Conservation (phyloP, 2,888 invertebrate species). For the Dione juno region DNA sequence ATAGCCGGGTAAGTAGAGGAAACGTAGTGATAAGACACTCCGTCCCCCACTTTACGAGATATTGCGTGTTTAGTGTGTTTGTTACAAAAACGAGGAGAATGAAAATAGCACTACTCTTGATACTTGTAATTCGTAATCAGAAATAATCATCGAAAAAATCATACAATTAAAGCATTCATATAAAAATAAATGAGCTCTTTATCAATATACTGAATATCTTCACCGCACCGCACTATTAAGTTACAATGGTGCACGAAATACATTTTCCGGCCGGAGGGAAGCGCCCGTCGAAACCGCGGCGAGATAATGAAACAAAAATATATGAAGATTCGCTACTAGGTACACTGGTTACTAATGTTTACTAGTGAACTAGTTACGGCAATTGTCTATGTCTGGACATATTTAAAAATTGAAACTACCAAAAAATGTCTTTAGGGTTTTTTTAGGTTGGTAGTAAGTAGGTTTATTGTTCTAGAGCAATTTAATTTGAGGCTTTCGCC, state of each 20-base stretch:
- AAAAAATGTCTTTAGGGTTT: too few species aligned
- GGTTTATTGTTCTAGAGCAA: too few species aligned
- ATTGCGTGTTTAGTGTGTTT: too few species aligned
- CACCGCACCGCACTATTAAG: conserved; percentile 1
- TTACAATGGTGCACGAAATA: background rate
- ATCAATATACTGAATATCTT: background rate
- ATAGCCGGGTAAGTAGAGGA: too few species aligned
- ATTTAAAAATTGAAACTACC: background rate
- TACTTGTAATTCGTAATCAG: too few species aligned
- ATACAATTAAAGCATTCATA: background rate
- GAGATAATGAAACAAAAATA: conserved; percentile 14
- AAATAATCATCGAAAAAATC: too few species aligned
- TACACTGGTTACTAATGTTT: background rate
- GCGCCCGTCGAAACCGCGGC: background rate
- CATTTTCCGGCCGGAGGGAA: background rate
- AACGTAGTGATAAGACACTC: too few species aligned
- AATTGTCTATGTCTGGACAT: background rate
- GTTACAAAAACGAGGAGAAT: too few species aligned
- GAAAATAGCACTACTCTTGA: too few species aligned
- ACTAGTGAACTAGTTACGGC: background rate
- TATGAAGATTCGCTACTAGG: background rate
- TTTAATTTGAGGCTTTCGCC: too few species aligned
- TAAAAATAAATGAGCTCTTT: background rate
- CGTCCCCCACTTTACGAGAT: too few species aligned
- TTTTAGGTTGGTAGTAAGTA: too few species aligned